These are phyloP conservation scores for Muschampia staudingeri DNA, from an alignment of 2,888 invertebrate genomes.

Conservation along the genomic window DNA sequence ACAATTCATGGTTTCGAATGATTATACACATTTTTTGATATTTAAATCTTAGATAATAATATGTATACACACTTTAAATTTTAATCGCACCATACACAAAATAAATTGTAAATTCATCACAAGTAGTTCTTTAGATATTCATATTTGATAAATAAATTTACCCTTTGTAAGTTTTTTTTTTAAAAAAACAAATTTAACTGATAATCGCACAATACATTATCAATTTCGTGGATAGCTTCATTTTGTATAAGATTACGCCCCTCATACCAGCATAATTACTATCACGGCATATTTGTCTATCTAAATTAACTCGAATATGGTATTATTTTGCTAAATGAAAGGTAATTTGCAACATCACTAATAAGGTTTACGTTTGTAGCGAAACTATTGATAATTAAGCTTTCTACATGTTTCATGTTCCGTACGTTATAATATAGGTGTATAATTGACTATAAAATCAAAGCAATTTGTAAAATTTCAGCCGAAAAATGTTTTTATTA, in stretches of 20 bases:
- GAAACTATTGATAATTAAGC: neutral
- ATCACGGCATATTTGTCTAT: conserved; percentile 7
- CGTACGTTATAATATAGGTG: too few relatives aligned
- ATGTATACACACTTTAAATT: too few relatives aligned
- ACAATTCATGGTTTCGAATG: neutral
- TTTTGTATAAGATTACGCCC: neutral
- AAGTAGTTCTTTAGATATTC: too few relatives aligned
- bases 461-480: neutral
- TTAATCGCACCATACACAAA: too few relatives aligned
- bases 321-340: neutral
- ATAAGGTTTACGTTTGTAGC: conserved; percentile 1
- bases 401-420: neutral
- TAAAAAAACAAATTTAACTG: too few relatives aligned
- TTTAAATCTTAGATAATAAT: too few relatives aligned
- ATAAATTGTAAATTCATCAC: neutral
- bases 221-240: neutral
- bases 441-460: too few relatives aligned
- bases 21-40: too few relatives aligned
- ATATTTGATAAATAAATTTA: too few relatives aligned
- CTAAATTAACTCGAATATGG: conserved; percentile 8
- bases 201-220: too few relatives aligned
- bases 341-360: neutral
- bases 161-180: too few relatives aligned
- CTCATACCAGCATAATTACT: neutral
- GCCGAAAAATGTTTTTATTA: neutral